Evolutionary conservation across 2,888 invertebrate genomes (phyloP).

Genomic region (Tachina lurida): DNA sequence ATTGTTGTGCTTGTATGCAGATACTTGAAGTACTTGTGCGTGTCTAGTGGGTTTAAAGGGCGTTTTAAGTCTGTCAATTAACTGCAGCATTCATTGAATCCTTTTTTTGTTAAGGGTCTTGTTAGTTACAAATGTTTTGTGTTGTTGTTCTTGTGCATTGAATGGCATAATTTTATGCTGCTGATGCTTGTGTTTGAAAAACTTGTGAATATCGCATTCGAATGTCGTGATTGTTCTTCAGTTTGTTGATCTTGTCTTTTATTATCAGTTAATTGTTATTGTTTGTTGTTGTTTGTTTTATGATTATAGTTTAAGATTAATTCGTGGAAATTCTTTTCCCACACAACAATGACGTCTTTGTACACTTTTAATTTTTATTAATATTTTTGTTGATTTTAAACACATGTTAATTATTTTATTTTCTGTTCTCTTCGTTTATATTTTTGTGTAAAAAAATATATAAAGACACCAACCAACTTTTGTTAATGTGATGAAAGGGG

Average conservation of each 20-base stretch:
- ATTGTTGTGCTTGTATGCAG: constrained; percentile 25
- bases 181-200: constrained; percentile 2
- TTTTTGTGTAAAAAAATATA: background rate
- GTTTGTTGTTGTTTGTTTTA: constrained; percentile 23
- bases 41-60: constrained; percentile 68
- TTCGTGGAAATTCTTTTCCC: constrained; percentile 74
- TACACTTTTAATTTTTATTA: constrained; percentile 16
- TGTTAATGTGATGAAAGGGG: too few species aligned
- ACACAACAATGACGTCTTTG: constrained; percentile 62
- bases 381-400: constrained; percentile 39
- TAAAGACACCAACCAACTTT: too few species aligned
- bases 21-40: constrained; percentile 65
- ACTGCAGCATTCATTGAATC: constrained; percentile 52
- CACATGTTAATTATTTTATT: constrained; percentile 64
- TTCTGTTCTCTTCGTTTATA: background rate
- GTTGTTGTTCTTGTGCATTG: constrained; percentile 11
- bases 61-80: constrained; percentile 72
- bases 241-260: constrained; percentile 42
- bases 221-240: constrained; percentile 60
- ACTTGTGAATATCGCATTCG: constrained; percentile 19
- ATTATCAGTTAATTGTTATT: constrained; percentile 45
- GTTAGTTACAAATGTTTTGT: background rate
- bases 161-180: constrained; percentile 42
- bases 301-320: constrained; percentile 48
- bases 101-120: constrained; percentile 32